These are phyloP conservation scores for Plagodis pulveraria DNA, from an alignment of 2,888 invertebrate species.

Conservation along the genomic window DNA sequence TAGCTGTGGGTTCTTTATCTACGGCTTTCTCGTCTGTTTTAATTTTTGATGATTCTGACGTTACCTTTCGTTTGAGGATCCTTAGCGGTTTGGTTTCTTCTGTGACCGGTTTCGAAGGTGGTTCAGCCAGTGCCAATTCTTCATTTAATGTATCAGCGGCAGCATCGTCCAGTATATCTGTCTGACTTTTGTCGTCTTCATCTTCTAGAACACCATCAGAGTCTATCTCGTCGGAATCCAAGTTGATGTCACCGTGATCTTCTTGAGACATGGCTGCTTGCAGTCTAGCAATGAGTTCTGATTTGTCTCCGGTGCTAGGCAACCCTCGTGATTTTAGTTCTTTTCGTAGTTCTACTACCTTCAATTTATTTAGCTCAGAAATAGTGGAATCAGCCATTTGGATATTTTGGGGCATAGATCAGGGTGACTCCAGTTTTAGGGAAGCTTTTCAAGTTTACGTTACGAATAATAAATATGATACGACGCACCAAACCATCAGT, in stretches of 20 bases:
- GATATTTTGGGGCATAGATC: not conserved
- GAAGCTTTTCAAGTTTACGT: too few relatives aligned
- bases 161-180: constrained; percentile 69
- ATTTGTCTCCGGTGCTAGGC: constrained; percentile 91
- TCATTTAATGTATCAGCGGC: constrained; percentile 71
- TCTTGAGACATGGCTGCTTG: constrained; percentile 84
- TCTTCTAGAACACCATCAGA: constrained; percentile 81
- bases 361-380: constrained; percentile 71
- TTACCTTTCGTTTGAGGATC: constrained; percentile 67
- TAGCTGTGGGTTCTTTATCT: constrained; percentile 75
- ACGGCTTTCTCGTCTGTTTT: constrained; percentile 46
- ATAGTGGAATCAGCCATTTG: constrained; percentile 61
- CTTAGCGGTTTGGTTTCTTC: constrained; percentile 58
- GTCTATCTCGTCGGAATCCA: constrained; percentile 82
- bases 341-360: constrained; percentile 94
- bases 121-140: constrained; percentile 68
- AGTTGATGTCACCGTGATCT: constrained; percentile 66
- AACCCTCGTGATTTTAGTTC: constrained; percentile 92
- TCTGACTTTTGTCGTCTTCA: constrained; percentile 81
- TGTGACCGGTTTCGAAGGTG: constrained; percentile 47
- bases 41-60: constrained; percentile 53
- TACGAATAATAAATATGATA: too few relatives aligned
- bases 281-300: constrained; percentile 91
- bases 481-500: too few relatives aligned
- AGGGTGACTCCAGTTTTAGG: too few relatives aligned